These are phyloP conservation scores for Conomelus anceps DNA, from an alignment of 2,888 invertebrate species.

Conservation along the genomic window DNA sequence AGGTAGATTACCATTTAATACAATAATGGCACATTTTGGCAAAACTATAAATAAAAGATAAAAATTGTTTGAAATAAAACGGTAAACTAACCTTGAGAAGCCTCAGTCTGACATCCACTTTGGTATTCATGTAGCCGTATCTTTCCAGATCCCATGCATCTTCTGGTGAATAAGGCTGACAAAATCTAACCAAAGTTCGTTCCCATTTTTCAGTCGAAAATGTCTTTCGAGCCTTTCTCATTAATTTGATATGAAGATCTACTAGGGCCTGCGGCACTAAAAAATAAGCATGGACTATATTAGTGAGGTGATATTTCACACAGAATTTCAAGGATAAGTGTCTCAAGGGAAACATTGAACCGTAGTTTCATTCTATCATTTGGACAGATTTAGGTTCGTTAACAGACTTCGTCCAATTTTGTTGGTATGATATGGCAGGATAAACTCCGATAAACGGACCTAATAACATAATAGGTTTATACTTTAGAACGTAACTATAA, in stretches of 20 bases:
- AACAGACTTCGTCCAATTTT: no score
- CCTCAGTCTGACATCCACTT: conserved; percentile 78
- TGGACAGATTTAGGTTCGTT: no score
- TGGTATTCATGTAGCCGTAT: conserved; percentile 90
- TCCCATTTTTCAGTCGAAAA: conserved; percentile 87
- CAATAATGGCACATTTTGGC: conserved; percentile 1
- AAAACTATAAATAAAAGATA: not conserved
- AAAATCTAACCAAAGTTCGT: conserved; percentile 79
- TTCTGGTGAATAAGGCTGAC: conserved; percentile 79
- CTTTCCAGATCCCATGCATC: conserved; percentile 95
- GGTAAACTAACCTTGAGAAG: conserved; percentile 68
- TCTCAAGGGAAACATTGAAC: no score
- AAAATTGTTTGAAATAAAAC: not conserved
- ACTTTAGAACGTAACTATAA: no score
- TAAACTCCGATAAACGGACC: no score
- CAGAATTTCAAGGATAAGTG: no score
- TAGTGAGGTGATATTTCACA: no score
- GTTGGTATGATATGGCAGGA: no score
- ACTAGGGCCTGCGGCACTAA: conserved; percentile 74
- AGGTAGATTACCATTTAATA: no score
- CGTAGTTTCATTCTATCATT: no score
- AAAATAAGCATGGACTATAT: conserved; percentile 36
- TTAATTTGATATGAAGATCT: conserved; percentile 81
- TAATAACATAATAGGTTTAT: no score
- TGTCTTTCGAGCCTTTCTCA: conserved; percentile 77